Evolutionary conservation across 1,140 invertebrate genomes (phyloP).

Genomic region (Patella vulgata): DNA sequence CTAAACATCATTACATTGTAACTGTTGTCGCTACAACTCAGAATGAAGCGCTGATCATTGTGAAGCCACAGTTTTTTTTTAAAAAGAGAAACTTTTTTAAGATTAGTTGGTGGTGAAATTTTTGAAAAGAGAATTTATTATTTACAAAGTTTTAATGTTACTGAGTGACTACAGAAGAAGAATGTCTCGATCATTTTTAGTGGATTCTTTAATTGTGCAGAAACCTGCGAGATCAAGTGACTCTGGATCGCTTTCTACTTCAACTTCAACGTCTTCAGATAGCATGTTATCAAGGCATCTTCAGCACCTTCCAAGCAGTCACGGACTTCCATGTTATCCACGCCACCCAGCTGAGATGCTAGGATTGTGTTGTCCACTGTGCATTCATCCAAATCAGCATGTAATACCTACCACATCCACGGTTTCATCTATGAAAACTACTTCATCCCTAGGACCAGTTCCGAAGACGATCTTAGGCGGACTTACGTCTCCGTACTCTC

Average conservation of each 20-base stretch:
- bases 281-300: slow-evolving; percentile 4
- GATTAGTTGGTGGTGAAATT: no score
- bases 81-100: no score
- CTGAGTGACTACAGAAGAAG: no score
- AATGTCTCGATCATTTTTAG: slow-evolving; percentile 40
- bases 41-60: no score
- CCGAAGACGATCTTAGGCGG: slow-evolving; percentile 16
- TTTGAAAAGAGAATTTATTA: no score
- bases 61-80: no score
- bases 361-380: slow-evolving; percentile 48
- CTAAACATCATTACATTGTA: no score
- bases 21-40: no score
- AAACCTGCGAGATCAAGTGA: slow-evolving; percentile 19
- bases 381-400: slow-evolving; percentile 36
- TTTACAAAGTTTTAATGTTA: no score
- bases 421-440: slow-evolving; percentile 1
- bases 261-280: neutral
- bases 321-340: slow-evolving; percentile 45
- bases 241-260: no score
- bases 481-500: slow-evolving; percentile 15
- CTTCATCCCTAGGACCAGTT: slow-evolving; percentile 16
- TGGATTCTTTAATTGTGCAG: slow-evolving; percentile 43
- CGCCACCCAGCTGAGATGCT: slow-evolving; percentile 45
- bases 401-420: slow-evolving; percentile 19
- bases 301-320: slow-evolving; percentile 17